Percentiles rank a stretch among this genome's conserved stretches.
Evolutionary conservation across 2,888 invertebrate species (phyloP).

Genomic region (Ochropleura plecta): DNA sequence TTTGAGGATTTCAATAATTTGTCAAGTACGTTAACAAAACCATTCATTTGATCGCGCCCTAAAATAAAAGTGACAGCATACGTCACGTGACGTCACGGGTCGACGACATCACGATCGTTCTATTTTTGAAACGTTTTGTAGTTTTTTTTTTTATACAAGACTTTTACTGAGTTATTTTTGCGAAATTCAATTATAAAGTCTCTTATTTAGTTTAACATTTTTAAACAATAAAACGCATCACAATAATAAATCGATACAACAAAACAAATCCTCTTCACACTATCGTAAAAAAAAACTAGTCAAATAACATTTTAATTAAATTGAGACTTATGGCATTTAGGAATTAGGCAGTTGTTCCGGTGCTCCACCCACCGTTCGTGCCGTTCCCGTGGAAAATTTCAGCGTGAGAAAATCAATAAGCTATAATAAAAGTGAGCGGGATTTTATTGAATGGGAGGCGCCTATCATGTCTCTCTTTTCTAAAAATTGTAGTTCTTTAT

Average conservation of each 20-base stretch:
- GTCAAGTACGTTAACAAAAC: constrained; percentile 62
- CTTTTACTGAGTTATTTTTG: constrained; percentile 3
- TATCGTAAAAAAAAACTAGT: not conserved
- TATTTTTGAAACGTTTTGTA: constrained; percentile 61
- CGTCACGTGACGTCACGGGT: constrained; percentile 82
- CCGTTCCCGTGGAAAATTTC: constrained; percentile 45
- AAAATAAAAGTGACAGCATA: constrained; percentile 85
- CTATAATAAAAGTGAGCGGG: constrained; percentile 30
- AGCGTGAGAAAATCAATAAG: constrained; percentile 56
- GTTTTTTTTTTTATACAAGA: constrained; percentile 14
- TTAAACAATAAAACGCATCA: not conserved
- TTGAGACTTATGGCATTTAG: not conserved
- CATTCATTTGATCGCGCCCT: constrained; percentile 73
- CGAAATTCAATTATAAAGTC: not conserved
- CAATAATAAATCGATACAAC: not conserved
- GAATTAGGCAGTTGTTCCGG: constrained; percentile 24
- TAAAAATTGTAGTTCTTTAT: constrained; percentile 4
- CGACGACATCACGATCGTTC: constrained; percentile 73
- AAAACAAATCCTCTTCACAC: not conserved
- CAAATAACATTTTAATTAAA: constrained; percentile 30
- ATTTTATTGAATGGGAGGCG: constrained; percentile 41
- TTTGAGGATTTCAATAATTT: constrained; percentile 55
- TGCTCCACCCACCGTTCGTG: constrained; percentile 43
- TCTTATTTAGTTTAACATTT: not conserved
- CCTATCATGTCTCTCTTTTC: constrained; percentile 27